Base-by-base conservation (phyloP, 2,797 vertebrate species). In the Coregonus suidteri region DNA sequence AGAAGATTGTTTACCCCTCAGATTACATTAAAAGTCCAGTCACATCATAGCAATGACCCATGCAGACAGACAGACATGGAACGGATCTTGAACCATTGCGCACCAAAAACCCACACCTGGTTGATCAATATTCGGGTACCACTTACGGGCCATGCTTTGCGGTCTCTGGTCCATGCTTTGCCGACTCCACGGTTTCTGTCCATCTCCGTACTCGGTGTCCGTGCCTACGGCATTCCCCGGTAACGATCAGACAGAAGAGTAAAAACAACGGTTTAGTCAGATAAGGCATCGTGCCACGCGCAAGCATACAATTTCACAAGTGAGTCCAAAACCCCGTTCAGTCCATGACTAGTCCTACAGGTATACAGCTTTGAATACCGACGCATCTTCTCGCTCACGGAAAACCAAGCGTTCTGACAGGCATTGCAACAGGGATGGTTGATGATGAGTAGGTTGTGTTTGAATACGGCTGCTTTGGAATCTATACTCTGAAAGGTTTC, bases 141-240 rank as follows among this genome's bases (percentile, higher is more conserved):
- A 78, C 93, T 95, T 95, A 97, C 97, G 94, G 95, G 73, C 93
- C 90, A 20, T 92, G 93, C 82, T 94, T 97, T 66, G 92, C 93
- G 67, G 84, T 84, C 75, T 96, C 96, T 11, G 94, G 95, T 72
- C 93, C 90, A 20, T 92, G 92, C 82, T 94, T 97, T 66, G 92
- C 93, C 67, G 84, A 84, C 75, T 96, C 96, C 83, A 91, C 85
- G 69, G 94, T 92, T 41, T 91, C 94, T 0, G 94, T 93, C 96
- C 96, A 96, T 90, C 96, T 94, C 84, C 91, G 95, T 78, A 91
- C 95, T 78, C 94, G 94, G 85, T 94, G 93, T 83, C 91, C 89
- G 88, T 95, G 93, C 35, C 90, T 95, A 78, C 92, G 93, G 91
- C 95, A 94, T 72, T 96, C 96, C 78, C 88, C 94, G 7, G 95